Base-by-base conservation (phyloP, 92 coral and sea anemone genomes). In the Porites rus region DNA sequence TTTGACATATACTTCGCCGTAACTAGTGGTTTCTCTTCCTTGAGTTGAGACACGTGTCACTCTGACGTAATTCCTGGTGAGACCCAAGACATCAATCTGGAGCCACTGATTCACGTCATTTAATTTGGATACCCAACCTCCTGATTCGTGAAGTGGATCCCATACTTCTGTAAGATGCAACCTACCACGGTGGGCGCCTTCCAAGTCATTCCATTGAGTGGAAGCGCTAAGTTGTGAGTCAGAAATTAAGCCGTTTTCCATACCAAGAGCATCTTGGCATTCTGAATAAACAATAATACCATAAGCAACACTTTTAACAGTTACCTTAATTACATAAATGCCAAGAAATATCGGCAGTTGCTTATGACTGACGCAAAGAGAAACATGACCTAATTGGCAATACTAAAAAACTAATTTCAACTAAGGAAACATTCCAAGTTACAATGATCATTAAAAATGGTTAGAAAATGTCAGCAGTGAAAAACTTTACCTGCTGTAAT, bases 11-110 rank as follows among this genome's bases (percentile, higher is more conserved):
- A 38, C 71, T 5, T 14, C 3, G 38, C 31, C 46, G 7, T 38
- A 1, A 16, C 25, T 0, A 7, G 56, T 28, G 11, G 9, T 3
- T 18, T 46, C 52, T 10, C 81, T 77, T 60, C 81, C 81, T 61
- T 77, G 81, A 2, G 81, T 77, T 46, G 81, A 56, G 43, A 77
- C 69, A 17, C 81, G 69, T 62, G 81, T 77, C 31, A 77, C 69
- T 77, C 17, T 61, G 11, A 14, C 43, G 16, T 60, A n/a, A 16
- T 52, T 73, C n/a, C 28, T 52, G 10, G 11, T 25, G 0, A 18
- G 52, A 24, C 68, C 58, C 16, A 77, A 22, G 60, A 73, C 61
- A 54, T 77, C 58, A 60, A 77, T 61, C 69, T 77, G 81, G 8
- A 77, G 70, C 81, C 81, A 77, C 10, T 77, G 81, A 9, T 25